These are phyloP conservation scores for Chromis chromis DNA, from an alignment of 2,797 vertebrate species.

Conservation along the genomic window DNA sequence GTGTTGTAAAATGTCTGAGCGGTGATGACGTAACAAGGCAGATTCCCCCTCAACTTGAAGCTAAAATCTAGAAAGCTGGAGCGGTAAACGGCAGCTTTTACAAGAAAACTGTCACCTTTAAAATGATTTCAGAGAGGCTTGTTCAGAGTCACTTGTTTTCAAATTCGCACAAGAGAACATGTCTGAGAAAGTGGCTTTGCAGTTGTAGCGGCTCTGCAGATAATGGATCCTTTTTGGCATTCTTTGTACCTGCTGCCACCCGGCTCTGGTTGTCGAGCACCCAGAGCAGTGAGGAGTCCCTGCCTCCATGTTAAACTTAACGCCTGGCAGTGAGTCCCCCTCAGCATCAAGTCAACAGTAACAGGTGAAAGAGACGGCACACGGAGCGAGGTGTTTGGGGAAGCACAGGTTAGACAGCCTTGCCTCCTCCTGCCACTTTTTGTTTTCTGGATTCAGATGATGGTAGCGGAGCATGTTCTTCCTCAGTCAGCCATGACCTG, in stretches of 20 bases:
- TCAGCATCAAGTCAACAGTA: slow-evolving; percentile 15
- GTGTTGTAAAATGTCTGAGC: slow-evolving; percentile 18
- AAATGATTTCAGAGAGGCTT: too few species aligned
- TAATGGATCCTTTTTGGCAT: not conserved
- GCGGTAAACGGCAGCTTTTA: not conserved
- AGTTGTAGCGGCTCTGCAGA: not conserved
- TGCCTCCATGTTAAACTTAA: not conserved
- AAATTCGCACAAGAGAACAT: too few species aligned
- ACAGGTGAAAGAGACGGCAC: slow-evolving; percentile 45
- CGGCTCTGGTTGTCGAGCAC: not conserved
- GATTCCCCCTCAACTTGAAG: slow-evolving; percentile 13
- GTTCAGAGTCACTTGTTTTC: too few species aligned
- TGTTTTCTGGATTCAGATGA: slow-evolving; percentile 42
- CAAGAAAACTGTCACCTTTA: too few species aligned
- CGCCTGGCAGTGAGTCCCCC: not conserved
- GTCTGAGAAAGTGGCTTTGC: not conserved
- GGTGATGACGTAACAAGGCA: slow-evolving; percentile 23
- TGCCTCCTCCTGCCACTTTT: slow-evolving; percentile 11
- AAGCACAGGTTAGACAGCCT: slow-evolving; percentile 34
- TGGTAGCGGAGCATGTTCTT: slow-evolving; percentile 33
- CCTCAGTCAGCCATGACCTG: slow-evolving; percentile 56
- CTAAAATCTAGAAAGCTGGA: slow-evolving; percentile 9
- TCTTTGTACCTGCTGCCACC: not conserved
- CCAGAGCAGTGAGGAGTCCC: not conserved
- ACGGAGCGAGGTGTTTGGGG: not conserved